phyloP scores from a whole-genome alignment of 2,888 invertebrate species.

The Luperina testacea region DNA sequence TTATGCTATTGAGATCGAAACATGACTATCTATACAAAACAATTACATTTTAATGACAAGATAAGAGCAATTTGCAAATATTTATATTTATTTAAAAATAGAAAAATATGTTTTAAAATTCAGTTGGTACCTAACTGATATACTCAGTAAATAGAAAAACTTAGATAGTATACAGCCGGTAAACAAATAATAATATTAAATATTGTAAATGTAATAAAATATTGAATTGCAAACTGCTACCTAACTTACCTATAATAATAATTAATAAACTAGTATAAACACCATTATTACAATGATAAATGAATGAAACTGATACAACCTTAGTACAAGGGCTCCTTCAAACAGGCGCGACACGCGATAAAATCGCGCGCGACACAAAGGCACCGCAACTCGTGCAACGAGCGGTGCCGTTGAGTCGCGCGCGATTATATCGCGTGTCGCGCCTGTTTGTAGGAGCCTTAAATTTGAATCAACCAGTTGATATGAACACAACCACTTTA shows the following conservation, averaged over 20 bases:
- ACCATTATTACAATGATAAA: slow-evolving; percentile 33
- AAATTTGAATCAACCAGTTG: slow-evolving; percentile 45
- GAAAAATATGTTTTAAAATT: neutral
- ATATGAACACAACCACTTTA: slow-evolving; percentile 80
- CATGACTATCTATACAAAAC: slow-evolving; percentile 19
- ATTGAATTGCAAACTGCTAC: slow-evolving; percentile 14
- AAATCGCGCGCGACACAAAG: no score
- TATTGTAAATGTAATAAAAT: neutral
- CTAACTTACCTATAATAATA: neutral
- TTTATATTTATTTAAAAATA: neutral
- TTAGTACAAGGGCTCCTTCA: neutral
- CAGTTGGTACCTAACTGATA: neutral
- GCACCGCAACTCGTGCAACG: no score
- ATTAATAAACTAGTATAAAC: slow-evolving; percentile 13
- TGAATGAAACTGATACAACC: slow-evolving; percentile 38
- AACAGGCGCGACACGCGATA: no score
- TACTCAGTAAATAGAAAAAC: neutral
- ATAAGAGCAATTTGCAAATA: neutral
- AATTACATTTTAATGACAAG: neutral
- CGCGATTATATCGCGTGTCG: no score
- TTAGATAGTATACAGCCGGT: neutral
- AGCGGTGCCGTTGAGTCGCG: no score
- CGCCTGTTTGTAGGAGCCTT: no score
- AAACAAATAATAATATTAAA: neutral
- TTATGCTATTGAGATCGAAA: slow-evolving; percentile 42